Percentiles rank a stretch among this genome's conserved stretches.
Evolutionary conservation across 2,888 invertebrate species (phyloP).

Genomic region (Drosophila paramelanica): DNA sequence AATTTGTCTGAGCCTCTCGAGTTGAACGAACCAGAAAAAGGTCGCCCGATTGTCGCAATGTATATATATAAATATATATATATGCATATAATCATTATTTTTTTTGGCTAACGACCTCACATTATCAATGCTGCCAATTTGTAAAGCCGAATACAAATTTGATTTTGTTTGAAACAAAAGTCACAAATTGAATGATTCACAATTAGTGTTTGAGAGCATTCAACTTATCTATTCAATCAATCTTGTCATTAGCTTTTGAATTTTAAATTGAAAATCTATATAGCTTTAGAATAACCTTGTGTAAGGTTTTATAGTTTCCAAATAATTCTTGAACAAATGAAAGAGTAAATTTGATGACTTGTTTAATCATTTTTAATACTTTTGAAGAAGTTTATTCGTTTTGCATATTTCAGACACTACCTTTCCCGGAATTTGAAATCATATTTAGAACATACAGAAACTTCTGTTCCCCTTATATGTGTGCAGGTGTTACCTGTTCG

Average conservation of each 20-base stretch:
- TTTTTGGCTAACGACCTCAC: conserved; percentile 5
- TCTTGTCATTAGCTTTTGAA: background rate
- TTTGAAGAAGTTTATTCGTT: too few relatives aligned
- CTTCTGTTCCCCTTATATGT: background rate
- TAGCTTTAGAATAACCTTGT: too few relatives aligned
- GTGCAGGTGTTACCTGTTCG: background rate
- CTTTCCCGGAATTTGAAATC: too few relatives aligned
- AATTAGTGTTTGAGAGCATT: conserved; percentile 23
- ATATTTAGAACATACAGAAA: background rate
- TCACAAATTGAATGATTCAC: conserved; percentile 43
- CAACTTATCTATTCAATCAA: background rate
- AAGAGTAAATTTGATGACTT: background rate
- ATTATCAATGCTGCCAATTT: conserved; percentile 20
- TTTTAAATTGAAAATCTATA: background rate
- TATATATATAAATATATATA: conserved; percentile 5
- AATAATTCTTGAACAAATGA: background rate
- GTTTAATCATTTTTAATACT: too few relatives aligned
- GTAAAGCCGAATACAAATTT: background rate
- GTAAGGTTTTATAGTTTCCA: background rate
- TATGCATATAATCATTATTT: background rate
- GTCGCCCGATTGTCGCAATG: conserved; percentile 51
- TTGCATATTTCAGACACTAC: too few relatives aligned
- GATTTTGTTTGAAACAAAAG: conserved; percentile 16
- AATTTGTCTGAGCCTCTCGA: conserved; percentile 58
- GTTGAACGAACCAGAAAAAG: conserved; percentile 71